These are phyloP conservation scores for Syrphus vitripennis DNA, from an alignment of 2,888 invertebrate species.

Conservation along the genomic window DNA sequence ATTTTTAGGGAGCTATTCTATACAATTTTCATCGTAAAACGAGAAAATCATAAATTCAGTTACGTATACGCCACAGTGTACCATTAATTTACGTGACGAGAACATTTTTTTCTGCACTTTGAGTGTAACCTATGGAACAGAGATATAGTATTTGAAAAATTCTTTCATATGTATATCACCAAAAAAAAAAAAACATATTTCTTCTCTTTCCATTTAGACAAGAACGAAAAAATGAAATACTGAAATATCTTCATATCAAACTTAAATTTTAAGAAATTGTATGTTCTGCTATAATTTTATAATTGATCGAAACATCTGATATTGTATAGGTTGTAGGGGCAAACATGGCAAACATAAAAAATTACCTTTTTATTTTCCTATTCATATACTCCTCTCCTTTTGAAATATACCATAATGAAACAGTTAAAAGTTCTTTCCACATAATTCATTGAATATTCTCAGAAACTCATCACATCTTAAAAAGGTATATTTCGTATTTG, in stretches of 20 bases:
- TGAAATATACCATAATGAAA: background rate
- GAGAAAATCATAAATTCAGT: too few species aligned
- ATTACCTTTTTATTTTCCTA: background rate
- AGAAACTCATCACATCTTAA: conserved; percentile 4
- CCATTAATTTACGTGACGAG: too few species aligned
- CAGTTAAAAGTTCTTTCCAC: background rate
- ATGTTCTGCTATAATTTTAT: background rate
- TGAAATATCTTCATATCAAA: background rate
- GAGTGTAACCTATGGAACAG: too few species aligned
- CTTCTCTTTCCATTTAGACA: too few species aligned
- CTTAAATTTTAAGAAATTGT: background rate
- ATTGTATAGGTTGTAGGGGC: background rate
- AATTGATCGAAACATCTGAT: background rate
- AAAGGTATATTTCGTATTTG: background rate
- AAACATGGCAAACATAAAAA: background rate
- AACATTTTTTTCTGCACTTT: too few species aligned
- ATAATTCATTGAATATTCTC: conserved; percentile 1
- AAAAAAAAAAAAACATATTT: too few species aligned
- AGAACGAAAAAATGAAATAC: too few species aligned
- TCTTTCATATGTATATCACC: too few species aligned
- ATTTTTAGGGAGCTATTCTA: too few species aligned
- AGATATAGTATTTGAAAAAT: too few species aligned
- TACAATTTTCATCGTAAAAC: too few species aligned
- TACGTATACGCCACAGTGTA: too few species aligned
- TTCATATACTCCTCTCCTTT: background rate